Base-by-base conservation (phyloP, 2,888 invertebrate genomes). In the Catonia carolina region DNA sequence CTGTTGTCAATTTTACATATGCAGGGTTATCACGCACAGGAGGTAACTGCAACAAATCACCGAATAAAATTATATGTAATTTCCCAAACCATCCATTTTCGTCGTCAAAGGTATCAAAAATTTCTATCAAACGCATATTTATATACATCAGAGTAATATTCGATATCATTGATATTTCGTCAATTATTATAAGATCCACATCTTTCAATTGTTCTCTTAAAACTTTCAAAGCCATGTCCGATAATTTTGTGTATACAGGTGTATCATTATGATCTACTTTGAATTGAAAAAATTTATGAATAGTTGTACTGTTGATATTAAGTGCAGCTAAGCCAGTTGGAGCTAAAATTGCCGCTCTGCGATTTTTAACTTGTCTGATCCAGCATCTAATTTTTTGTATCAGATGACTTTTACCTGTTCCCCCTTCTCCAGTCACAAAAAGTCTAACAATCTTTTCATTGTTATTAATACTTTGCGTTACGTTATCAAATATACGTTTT, bases 261-360 rank as follows among this genome's bases (percentile, higher is more conserved):
- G 65, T 67, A 41, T 59, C 20, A 8, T 65, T 64, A 56, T 68
- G 66, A 58, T 69, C 68, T 31, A 64, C 66, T 14, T 66, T 69
- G 50, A 69, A 61, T 50, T 69, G 67, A 50, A 68, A 61, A 31
- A 67, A 49, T 53, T 65, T 64, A 42, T 69, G 67, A 23, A 68
- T 58, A 42, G 68, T 69, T 33, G 69, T 59, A 48, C 66, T 67
- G 50, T 66, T 62, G 14, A 71, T 64, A 59, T 69, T 69, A 55
- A 67, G 69, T 39, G 69, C 69, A 23, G 67, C 68, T 22, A 69
- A 67, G 33, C 67, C 68, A 27, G 68, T 69, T n/a, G 66, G 68
- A 8, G 67, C 66, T 33, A 17, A 33, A 14, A 33, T 50, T 10
- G 35, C 5, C 17, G 15, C 33, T 18, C 31, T 35, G n/a, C 2